A percentile compares a stretch with the other conserved stretches of the same genome.
Evolutionary conservation across 2,113 vertebrate species (phyloP).

Genomic region (Leptobrachium ailaonicum): DNA sequence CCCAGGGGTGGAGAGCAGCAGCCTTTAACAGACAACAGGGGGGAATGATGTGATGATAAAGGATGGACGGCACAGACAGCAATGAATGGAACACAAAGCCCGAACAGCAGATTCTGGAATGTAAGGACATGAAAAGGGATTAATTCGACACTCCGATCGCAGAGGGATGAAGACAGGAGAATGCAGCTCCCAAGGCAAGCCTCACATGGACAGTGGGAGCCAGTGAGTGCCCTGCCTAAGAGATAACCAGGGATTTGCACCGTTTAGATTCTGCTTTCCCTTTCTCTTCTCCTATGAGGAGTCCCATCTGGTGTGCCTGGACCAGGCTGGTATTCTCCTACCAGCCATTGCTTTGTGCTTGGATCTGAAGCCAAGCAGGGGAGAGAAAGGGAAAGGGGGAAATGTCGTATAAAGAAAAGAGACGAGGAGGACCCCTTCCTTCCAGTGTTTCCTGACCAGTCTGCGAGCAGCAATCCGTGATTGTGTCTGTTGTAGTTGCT

Average conservation of each 20-base stretch:
- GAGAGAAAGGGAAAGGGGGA: not conserved
- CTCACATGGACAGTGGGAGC: conserved; percentile 1
- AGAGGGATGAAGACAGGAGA: not conserved
- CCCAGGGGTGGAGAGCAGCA: not conserved
- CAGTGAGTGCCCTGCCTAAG: not conserved
- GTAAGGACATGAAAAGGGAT: conserved; percentile 13
- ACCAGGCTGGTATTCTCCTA: conserved; percentile 30
- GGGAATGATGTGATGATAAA: not conserved
- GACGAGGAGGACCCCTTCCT: not conserved
- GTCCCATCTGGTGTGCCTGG: conserved; percentile 39
- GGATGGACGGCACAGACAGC: not conserved
- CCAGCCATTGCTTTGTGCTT: not conserved
- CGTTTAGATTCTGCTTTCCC: not conserved
- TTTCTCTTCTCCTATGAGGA: not conserved
- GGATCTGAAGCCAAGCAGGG: not conserved
- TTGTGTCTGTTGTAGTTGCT: not conserved
- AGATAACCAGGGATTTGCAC: not conserved
- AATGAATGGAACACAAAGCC: not conserved
- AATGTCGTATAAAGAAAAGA: not conserved
- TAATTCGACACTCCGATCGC: not conserved
- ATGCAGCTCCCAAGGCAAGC: not conserved
- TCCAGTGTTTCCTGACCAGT: not conserved
- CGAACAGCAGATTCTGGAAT: not conserved
- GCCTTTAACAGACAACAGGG: not conserved
- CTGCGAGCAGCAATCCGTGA: not conserved